These are phyloP conservation scores for Acanthiza pusilla DNA, from an alignment of 2,797 vertebrate species.

Conservation along the genomic window DNA sequence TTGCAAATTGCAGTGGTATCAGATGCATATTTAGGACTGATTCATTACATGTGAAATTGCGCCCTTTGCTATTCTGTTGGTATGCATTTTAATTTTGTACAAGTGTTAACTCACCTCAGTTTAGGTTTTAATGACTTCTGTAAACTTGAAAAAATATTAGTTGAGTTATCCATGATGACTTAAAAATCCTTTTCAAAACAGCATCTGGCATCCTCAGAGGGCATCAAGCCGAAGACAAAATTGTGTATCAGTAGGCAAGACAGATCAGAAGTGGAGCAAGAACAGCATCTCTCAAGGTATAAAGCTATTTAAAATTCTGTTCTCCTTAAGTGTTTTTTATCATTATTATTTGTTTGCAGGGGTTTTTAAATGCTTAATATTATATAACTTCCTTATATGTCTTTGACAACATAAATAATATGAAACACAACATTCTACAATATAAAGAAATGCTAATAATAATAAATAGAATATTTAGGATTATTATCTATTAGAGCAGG, in stretches of 20 bases:
- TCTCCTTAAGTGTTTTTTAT: not conserved
- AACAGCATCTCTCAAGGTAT: not conserved
- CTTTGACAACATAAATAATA: not conserved
- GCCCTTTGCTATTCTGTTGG: not conserved
- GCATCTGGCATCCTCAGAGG: not conserved
- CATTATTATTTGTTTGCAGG: not conserved
- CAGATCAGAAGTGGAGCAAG: not conserved
- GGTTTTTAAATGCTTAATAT: not conserved
- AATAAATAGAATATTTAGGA: not conserved
- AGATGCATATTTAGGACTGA: not conserved
- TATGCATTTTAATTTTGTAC: not conserved
- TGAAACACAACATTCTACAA: not conserved
- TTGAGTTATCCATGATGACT: not conserved
- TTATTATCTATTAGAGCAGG: not conserved
- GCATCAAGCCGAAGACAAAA: not conserved
- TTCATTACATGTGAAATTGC: not conserved
- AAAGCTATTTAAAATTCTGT: not conserved
- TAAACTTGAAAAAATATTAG: not conserved
- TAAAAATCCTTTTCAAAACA: not conserved
- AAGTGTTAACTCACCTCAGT: not conserved
- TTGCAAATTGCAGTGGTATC: not conserved
- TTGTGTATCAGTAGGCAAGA: not conserved
- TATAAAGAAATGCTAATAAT: not conserved
- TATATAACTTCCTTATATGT: not conserved
- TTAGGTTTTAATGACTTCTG: not conserved